Conservation (phyloP, 2,113 vertebrate genomes). For the Leucoraja erinaceus region DNA sequence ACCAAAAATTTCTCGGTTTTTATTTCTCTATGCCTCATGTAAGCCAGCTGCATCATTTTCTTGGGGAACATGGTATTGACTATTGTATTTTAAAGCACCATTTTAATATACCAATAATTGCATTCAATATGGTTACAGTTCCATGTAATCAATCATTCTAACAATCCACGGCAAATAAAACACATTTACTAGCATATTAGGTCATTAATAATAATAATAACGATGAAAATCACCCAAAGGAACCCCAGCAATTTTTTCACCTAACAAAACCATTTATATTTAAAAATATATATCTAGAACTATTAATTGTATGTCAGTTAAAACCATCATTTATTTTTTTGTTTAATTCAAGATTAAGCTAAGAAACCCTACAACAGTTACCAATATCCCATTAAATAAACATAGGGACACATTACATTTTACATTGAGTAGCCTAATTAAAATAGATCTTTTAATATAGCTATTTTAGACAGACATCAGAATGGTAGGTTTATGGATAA, state of each 20-base stretch:
- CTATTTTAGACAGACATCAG: background rate
- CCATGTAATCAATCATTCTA: conserved; percentile 74
- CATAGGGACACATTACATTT: background rate
- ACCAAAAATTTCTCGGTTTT: conserved; percentile 4
- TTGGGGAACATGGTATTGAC: conserved; percentile 68
- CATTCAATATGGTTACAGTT: conserved; percentile 79
- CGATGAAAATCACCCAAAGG: conserved; percentile 76
- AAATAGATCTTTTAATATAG: background rate
- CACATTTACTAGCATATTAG: conserved; percentile 76
- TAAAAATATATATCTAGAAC: background rate
- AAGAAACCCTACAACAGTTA: background rate
- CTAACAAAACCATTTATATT: background rate
- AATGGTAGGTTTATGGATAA: background rate
- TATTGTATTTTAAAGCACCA: conserved; percentile 80
- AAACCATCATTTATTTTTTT: conserved; percentile 27
- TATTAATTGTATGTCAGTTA: background rate
- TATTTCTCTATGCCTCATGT: conserved; percentile 5
- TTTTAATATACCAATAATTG: conserved; percentile 80
- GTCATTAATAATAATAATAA: conserved; percentile 80
- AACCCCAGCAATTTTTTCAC: conserved; percentile 67
- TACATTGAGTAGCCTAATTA: background rate
- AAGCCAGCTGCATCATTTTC: conserved; percentile 67
- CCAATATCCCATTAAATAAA: background rate
- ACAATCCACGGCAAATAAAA: conserved; percentile 78
- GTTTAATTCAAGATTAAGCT: background rate